These are phyloP conservation scores for Epinephelus lanceolatus DNA, from an alignment of 2,113 vertebrate genomes.

Conservation along the genomic window DNA sequence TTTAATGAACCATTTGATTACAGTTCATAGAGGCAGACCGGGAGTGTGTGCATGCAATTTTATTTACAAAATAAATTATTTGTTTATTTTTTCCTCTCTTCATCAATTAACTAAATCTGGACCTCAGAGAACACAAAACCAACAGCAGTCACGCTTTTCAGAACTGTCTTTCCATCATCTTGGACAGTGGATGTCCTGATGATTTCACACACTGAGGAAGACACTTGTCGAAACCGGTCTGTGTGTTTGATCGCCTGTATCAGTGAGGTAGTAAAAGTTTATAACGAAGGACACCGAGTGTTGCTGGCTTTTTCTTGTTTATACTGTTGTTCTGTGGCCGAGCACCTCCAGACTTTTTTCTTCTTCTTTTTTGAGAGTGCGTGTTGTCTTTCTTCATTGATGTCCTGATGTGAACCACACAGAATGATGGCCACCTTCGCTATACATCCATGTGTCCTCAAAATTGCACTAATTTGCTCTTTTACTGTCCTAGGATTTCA, in stretches of 20 bases:
- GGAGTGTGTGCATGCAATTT: neutral
- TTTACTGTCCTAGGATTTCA: neutral
- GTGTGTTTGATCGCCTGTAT: too few species aligned
- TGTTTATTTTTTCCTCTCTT: neutral
- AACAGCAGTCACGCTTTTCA: neutral
- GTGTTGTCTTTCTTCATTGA: too few species aligned
- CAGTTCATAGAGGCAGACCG: slow-evolving; percentile 20
- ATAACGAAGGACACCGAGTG: too few species aligned
- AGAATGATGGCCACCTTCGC: neutral
- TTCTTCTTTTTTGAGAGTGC: too few species aligned
- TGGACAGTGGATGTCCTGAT: too few species aligned
- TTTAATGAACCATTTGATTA: slow-evolving; percentile 10
- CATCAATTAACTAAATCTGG: neutral
- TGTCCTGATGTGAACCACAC: neutral
- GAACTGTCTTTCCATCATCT: too few species aligned
- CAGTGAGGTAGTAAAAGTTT: too few species aligned
- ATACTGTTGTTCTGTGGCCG: too few species aligned
- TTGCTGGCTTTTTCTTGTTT: too few species aligned
- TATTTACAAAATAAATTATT: neutral
- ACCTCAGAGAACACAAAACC: neutral
- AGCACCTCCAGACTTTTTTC: too few species aligned
- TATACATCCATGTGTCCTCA: neutral
- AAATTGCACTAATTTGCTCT: neutral
- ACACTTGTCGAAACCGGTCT: too few species aligned
- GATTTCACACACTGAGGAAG: too few species aligned